These are phyloP conservation scores for Trematomus loennbergii DNA, from an alignment of 2,113 vertebrate genomes.

Conservation along the genomic window DNA sequence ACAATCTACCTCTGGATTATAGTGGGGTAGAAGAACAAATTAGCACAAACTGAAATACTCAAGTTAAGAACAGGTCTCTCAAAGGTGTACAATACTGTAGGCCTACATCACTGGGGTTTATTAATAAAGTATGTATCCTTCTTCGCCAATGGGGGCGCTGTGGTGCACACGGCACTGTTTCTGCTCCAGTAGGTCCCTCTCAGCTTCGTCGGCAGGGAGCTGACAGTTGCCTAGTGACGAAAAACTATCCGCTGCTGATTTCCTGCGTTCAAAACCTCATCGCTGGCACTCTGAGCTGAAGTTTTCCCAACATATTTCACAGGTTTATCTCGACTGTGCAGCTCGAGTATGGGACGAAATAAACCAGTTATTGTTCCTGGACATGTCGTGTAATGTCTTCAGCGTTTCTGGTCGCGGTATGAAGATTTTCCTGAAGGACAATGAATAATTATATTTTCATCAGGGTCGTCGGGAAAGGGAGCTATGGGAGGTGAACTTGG, in stretches of 20 bases:
- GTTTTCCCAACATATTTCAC: slow-evolving; percentile 26
- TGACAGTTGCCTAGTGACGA: slow-evolving; percentile 84
- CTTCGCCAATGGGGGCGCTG: slow-evolving; percentile 52
- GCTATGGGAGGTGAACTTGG: slow-evolving; percentile 97
- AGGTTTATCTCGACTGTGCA: not conserved
- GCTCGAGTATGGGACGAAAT: not conserved
- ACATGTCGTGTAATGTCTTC: not conserved
- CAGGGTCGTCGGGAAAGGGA: slow-evolving; percentile 93
- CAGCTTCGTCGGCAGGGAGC: slow-evolving; percentile 9
- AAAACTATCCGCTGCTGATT: slow-evolving; percentile 66
- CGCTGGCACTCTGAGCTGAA: slow-evolving; percentile 28
- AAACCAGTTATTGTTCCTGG: fast-evolving
- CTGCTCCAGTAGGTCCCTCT: not conserved
- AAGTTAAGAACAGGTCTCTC: too few species aligned
- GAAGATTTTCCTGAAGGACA: slow-evolving; percentile 33
- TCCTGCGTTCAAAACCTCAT: slow-evolving; percentile 68
- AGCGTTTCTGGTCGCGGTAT: slow-evolving; percentile 17
- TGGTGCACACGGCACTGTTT: not conserved
- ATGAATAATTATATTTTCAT: slow-evolving; percentile 90
- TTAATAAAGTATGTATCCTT: too few species aligned
- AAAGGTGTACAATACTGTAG: too few species aligned
- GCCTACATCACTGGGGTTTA: too few species aligned
- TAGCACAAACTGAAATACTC: too few species aligned
- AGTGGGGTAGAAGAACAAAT: too few species aligned
- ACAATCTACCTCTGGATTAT: too few species aligned